Conservation (phyloP, 2,113 vertebrate species). For the Actenoides hombroni region DNA sequence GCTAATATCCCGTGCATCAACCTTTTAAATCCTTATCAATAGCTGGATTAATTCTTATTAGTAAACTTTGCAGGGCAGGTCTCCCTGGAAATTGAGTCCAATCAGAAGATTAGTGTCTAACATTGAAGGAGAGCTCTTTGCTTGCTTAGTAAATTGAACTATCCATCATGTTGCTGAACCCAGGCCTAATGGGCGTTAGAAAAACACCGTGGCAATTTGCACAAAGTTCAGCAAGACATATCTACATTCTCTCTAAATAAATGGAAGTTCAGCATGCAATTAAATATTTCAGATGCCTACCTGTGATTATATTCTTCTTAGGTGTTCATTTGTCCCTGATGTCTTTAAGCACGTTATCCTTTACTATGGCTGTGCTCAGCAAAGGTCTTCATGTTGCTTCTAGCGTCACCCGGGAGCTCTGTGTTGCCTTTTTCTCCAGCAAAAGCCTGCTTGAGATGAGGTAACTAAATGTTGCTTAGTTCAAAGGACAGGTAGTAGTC, state of each 20-base stretch:
- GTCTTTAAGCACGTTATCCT: not conserved
- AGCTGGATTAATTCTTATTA: slow-evolving; percentile 12
- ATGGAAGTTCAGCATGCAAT: not conserved
- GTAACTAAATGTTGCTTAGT: not conserved
- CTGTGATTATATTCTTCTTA: not conserved
- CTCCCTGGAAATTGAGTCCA: not conserved
- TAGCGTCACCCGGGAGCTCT: not conserved
- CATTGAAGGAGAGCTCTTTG: not conserved
- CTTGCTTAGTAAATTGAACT: slow-evolving; percentile 19
- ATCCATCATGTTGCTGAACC: not conserved
- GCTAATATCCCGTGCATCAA: not conserved
- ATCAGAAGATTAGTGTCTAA: slow-evolving; percentile 30
- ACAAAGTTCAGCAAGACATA: not conserved
- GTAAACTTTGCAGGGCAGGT: not conserved
- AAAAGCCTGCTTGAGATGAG: not conserved
- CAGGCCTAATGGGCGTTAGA: not conserved
- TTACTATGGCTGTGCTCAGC: not conserved
- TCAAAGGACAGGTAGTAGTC: not conserved
- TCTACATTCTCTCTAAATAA: not conserved
- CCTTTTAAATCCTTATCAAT: slow-evolving; percentile 2
- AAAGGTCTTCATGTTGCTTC: accelerated
- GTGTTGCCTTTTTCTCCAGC: not conserved
- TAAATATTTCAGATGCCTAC: not conserved
- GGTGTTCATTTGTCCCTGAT: not conserved
- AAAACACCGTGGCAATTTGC: not conserved